Base-by-base conservation (phyloP, 2,888 invertebrate genomes). In the Ochropacha duplaris region DNA sequence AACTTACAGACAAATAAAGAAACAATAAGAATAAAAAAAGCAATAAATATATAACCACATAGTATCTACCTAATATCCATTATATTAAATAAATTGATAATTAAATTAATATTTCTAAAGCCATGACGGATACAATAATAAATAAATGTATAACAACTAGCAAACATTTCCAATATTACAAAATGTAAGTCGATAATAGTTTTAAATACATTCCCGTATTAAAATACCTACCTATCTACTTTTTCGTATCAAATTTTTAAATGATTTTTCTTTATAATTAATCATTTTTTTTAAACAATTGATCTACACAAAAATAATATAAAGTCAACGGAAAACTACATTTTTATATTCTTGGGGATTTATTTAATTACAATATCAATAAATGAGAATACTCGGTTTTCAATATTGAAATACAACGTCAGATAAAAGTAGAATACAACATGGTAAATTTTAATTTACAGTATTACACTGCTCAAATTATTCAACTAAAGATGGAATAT, bases 201-300 rank as follows among this genome's bases (percentile, higher is more conserved):
- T 86, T 87, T 83, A 84, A 84, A 83, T 86, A 88, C 84, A 88
- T 84, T 87, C 83, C 83, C 86, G 85, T 90, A 90, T 90, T 91
- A 87, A 87, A 90, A 90, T 90, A 88, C 86, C 91, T 92, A 91
- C 90, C 92, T 91, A 92, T 82, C 91, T 91, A 92, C 85, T 71
- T 84, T 84, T 88, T 90, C 87, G 86, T 91, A 91, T 90, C 88
- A 90, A 90, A 90, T 87, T 86, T 52, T 84, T 85, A 79, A 79
- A 83, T 84, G 83, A 75, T 78, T 81, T 78, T 69, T 65, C 68
- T 69, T 76, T 75, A 68, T 68, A 69, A 65, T 69, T 79, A 71
- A 76, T 67, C 72, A 68, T 70, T 59, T 75, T 74, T 76, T 68
- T 72, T 66, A 77, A 44, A 44, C 14, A 16, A 44, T 44, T 19